Percentiles rank a stretch among this genome's conserved stretches.
Conservation (phyloP, 2,888 invertebrate genomes). For the Bursaphelenchus okinawaensis region DNA sequence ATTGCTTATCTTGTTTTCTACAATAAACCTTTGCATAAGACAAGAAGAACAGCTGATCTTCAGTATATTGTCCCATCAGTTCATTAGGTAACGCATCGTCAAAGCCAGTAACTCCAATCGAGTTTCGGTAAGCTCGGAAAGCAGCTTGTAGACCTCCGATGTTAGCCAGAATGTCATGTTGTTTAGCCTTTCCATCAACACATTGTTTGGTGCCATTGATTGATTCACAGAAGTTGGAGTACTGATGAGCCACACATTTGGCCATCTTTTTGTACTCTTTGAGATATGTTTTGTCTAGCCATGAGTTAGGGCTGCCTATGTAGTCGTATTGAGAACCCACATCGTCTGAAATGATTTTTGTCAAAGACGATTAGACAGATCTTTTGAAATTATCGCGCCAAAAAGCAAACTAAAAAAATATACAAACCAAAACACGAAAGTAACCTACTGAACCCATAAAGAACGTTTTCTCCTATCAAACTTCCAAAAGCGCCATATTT, state of each 20-base stretch:
- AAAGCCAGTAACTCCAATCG: constrained; percentile 39
- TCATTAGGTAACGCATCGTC: constrained; percentile 43
- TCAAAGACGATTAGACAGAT: too few relatives aligned
- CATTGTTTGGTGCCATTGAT: not conserved
- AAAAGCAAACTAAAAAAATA: not conserved
- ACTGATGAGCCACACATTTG: constrained; percentile 31
- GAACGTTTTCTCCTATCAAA: not conserved
- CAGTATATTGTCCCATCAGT: constrained; percentile 33
- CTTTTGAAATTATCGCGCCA: too few relatives aligned
- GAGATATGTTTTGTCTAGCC: constrained; percentile 29
- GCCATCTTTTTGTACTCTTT: constrained; percentile 31
- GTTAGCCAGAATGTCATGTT: constrained; percentile 61
- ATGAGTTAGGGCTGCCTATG: constrained; percentile 7
- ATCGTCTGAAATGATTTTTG: too few relatives aligned
- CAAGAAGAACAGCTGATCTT: constrained; percentile 52
- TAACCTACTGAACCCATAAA: not conserved
- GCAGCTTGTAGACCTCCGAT: constrained; percentile 58
- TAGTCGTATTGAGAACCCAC: not conserved
- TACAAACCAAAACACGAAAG: not conserved
- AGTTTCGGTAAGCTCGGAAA: constrained; percentile 39
- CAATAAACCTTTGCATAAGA: constrained; percentile 14
- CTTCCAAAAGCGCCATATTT: constrained; percentile 82
- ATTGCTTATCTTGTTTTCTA: constrained; percentile 27
- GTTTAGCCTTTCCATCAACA: not conserved
- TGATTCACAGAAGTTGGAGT: not conserved